Percentiles rank a stretch among this genome's conserved stretches.
phyloP scores from a whole-genome alignment of 1,140 invertebrate genomes.

The Radopholus similis region DNA sequence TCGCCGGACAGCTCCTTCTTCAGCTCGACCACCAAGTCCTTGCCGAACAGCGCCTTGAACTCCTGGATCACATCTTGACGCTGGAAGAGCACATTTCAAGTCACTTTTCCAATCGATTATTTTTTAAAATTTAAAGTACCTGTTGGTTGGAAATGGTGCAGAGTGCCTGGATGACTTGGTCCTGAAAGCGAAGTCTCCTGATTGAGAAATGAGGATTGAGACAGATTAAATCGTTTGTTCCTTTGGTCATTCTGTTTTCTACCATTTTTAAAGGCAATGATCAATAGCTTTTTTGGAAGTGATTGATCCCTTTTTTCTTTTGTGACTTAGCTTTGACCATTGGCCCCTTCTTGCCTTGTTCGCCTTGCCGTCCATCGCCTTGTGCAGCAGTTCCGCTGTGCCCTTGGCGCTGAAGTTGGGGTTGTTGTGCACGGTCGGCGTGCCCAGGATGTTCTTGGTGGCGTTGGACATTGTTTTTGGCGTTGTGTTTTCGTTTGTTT shows the following conservation, averaged over 20 bases:
- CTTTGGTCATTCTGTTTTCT: too few relatives aligned
- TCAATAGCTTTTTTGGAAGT: too few relatives aligned
- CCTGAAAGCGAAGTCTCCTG: conserved; percentile 73
- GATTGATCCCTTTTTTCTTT: too few relatives aligned
- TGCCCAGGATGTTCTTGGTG: conserved; percentile 7
- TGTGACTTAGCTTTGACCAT: too few relatives aligned
- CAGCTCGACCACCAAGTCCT: conserved; percentile 81
- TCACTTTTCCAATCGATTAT: conserved; percentile 65
- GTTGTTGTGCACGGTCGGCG: conserved; percentile 68
- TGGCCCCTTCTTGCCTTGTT: conserved; percentile 25
- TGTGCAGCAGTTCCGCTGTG: conserved; percentile 79
- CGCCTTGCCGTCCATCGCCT: conserved; percentile 83
- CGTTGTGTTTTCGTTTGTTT: background rate
- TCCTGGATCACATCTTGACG: conserved; percentile 75
- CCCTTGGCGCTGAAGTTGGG: conserved; percentile 78
- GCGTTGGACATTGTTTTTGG: background rate
- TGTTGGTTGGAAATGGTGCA: conserved; percentile 3
- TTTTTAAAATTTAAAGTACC: conserved; percentile 80
- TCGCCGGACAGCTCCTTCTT: conserved; percentile 84
- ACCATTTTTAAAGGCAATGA: too few relatives aligned
- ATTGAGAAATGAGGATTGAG: conserved; percentile 48
- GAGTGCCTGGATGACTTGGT: background rate
- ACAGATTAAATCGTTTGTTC: too few relatives aligned
- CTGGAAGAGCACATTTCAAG: conserved; percentile 23
- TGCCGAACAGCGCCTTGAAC: conserved; percentile 89